Evolutionary conservation across 1,140 invertebrate genomes (phyloP), one percentile per base, ranked within the genome.

Genomic region (Leptopilina clavipes): DNA sequence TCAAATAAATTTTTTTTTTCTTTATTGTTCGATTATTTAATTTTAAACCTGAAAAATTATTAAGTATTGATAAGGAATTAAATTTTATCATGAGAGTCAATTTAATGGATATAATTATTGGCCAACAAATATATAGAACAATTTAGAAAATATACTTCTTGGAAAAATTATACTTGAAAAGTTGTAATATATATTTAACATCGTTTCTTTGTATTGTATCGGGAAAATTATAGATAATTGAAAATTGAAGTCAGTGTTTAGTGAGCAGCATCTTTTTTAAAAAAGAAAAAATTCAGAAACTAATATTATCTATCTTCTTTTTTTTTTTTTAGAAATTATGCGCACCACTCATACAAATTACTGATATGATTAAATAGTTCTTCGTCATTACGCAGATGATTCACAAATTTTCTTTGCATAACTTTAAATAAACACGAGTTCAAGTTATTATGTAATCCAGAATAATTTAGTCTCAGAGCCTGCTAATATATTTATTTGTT

Each of bases 371-470:
- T 59, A 25, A 59, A 14, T 59, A 59, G 5, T 19, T 59, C 11
- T 25, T 59, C 22, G 56, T 59, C 56, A 59, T 59, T n/a, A 25
- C 56, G 6, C 19, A 25, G 56, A 31, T 59, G 56, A 59, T 59
- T 59, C 22, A 59, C 56, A 59, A 59, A 25, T 25, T 59, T 59
- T n/a, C 8, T 11, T 59, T 59, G 22, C 56, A 59, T 59, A 59
- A 59, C 56, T 22, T 22, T 25, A 59, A 59, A 59, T 11, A 59
- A 59, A 59, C 19, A 25, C 22, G 10, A 59, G 22, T 59, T 9
- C 22, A 12, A 3, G 56, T 19, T 14, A 25, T 31, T 59, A 14
- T 59, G 22, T 19, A 59, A 59, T 59, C 8, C 8, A 59, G 19
- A 12, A 25, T 59, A 59, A 25, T 59, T 19, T 19, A 59, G 52